A percentile compares a stretch with the other conserved stretches of the same genome.
Conservation (phyloP, 2,888 invertebrate species). For the Eugnorisma glareosa region DNA sequence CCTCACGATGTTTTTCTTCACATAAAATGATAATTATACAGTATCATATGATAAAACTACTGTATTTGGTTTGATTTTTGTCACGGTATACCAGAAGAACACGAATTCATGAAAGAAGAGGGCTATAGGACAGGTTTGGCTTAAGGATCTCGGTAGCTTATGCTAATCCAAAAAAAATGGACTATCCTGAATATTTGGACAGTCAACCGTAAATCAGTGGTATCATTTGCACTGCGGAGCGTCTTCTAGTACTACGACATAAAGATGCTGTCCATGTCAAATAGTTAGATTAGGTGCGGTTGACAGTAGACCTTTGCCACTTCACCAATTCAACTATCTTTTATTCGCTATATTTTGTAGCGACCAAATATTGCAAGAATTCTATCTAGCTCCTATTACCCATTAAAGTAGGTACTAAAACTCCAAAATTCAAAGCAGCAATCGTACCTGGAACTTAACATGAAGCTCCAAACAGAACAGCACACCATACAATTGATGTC, state of each 20-base stretch:
- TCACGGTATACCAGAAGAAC: background rate
- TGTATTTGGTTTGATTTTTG: background rate
- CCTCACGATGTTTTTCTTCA: no score
- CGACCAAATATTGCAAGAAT: background rate
- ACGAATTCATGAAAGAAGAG: background rate
- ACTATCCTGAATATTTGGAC: background rate
- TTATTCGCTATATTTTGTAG: background rate
- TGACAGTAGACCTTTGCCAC: background rate
- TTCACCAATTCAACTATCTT: background rate
- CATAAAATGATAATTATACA: no score
- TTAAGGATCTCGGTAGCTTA: background rate
- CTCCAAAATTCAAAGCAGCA: slow-evolving; percentile 13
- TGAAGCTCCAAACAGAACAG: slow-evolving; percentile 7
- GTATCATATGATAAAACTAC: background rate
- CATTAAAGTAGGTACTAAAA: background rate
- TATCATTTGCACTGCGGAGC: background rate
- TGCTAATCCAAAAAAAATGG: background rate
- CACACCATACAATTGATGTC: slow-evolving; percentile 13
- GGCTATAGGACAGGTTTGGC: background rate
- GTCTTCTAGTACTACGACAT: background rate
- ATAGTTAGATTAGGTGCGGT: background rate
- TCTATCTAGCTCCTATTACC: no score
- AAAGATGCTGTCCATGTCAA: background rate
- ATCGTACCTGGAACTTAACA: background rate
- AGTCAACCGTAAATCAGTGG: no score